A percentile compares a stretch with the other conserved stretches of the same genome.
These are phyloP conservation scores for Volucella inanis DNA, from an alignment of 2,888 invertebrate species.

Conservation along the genomic window DNA sequence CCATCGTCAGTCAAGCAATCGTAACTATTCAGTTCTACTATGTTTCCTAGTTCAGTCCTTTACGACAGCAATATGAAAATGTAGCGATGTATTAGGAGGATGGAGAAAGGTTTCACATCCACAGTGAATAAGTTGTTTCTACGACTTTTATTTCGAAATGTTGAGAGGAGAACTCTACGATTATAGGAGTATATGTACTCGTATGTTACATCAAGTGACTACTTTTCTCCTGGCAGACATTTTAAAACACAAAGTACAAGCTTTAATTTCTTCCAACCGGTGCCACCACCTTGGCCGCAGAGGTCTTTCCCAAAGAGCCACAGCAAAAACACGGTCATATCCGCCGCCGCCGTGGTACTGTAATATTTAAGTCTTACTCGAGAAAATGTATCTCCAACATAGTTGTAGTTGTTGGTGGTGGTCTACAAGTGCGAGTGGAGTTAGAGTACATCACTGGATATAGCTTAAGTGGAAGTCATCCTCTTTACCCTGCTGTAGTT, in stretches of 20 bases:
- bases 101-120: conserved; percentile 10
- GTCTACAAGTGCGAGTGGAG: conserved; percentile 9
- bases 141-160: conserved; percentile 52
- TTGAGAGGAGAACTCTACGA: conserved; percentile 43
- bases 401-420: conserved; percentile 1
- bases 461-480: conserved; percentile 57
- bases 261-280: conserved; percentile 46
- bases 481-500: conserved; percentile 9
- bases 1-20: no score
- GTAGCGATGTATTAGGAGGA: not conserved
- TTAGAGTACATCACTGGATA: not conserved
- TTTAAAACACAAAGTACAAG: conserved; percentile 52
- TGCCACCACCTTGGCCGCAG: conserved; percentile 26
- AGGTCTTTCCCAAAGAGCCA: conserved; percentile 5
- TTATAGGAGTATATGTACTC: no score
- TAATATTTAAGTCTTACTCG: conserved; percentile 54
- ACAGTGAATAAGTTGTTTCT: conserved; percentile 21
- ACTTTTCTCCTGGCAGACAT: conserved; percentile 35
- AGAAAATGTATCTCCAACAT: conserved; percentile 47
- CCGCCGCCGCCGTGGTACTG: conserved; percentile 5
- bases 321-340: conserved; percentile 7
- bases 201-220: conserved; percentile 56
- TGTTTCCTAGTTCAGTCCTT: no score
- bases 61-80: no score
- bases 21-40: no score